Conservation (phyloP, 2,113 vertebrate genomes). For the Eurystomus gularis region DNA sequence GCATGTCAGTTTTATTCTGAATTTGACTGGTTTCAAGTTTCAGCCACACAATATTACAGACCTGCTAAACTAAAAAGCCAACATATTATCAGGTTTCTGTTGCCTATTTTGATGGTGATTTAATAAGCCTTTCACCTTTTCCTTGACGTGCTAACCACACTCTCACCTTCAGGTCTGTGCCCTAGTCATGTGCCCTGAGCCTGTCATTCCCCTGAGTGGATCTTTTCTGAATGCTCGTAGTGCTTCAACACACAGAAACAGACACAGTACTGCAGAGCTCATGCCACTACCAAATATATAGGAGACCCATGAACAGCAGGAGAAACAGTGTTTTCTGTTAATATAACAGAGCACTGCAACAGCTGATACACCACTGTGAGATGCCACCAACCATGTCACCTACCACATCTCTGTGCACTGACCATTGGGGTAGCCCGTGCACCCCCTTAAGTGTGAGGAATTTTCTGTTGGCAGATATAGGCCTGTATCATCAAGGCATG, state of each 20-base stretch:
- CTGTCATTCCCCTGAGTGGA: neutral
- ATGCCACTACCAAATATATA: neutral
- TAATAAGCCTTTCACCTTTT: neutral
- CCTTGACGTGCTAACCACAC: neutral
- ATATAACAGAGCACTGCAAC: neutral
- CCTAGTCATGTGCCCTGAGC: rapidly evolving
- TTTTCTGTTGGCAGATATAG: neutral
- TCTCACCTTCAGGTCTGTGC: neutral
- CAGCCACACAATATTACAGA: neutral
- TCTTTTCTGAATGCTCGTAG: neutral
- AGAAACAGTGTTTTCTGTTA: neutral
- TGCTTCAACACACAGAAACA: neutral
- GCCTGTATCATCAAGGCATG: neutral
- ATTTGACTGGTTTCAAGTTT: constrained; percentile 15
- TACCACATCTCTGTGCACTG: neutral
- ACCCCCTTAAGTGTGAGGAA: neutral
- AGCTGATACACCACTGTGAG: neutral
- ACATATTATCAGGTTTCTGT: neutral
- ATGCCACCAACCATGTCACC: neutral
- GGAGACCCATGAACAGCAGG: neutral
- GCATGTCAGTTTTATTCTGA: neutral
- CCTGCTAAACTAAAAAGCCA: neutral
- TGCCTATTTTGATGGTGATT: neutral
- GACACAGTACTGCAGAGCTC: neutral
- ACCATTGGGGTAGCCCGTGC: neutral